Evolutionary conservation across 1,140 invertebrate species (phyloP), one percentile per base, ranked within the genome.

Genomic region (Pogonomyrmex barbatus): DNA sequence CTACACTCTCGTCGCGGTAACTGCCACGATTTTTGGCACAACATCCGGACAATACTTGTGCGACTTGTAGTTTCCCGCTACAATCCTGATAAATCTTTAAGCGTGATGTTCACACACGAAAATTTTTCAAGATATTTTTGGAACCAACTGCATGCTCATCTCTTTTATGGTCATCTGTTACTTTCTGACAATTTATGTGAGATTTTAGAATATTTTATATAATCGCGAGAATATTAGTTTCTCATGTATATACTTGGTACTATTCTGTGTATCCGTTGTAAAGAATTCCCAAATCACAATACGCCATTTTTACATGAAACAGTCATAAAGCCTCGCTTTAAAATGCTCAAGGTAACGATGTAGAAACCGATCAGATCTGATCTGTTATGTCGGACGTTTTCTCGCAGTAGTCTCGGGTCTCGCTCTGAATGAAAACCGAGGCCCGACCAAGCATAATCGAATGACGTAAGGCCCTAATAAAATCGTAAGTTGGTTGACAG

Each of bases 401-500:
- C 50, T 77, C 73, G 39, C 50, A 47, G 30, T 42, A 84, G 81
- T 70, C 39, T 45, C 30, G n/a, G 63, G 42, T 24, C 45, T 33
- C 45, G 42, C 36, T 39, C 73, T 70, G 89, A 87, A 79, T 90
- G 86, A 85, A 90, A 90, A 90, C 50, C 68, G 56, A 63, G 76
- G 45, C 65, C 85, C 70, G 42, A 82, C 75, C 33, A 89, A 92
- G 85, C 87, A 92, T 92, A 94, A 94, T 94, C 93, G 93, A 94
- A 93, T 94, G 93, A 94, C 88, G 93, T 90, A 93, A 94, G 92
- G 93, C 91, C 92, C 92, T 94, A 94, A 95, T 95, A 95, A 95
- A 95, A 95, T 94, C 92, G 94, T 95, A 94, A 94, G 94, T 94
- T 93, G 93, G 90, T 92, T 93, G 93, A 93, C 92, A 94, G 93